Evolutionary conservation across 2,797 vertebrate genomes (phyloP).

Genomic region (Xerus rutilus): DNA sequence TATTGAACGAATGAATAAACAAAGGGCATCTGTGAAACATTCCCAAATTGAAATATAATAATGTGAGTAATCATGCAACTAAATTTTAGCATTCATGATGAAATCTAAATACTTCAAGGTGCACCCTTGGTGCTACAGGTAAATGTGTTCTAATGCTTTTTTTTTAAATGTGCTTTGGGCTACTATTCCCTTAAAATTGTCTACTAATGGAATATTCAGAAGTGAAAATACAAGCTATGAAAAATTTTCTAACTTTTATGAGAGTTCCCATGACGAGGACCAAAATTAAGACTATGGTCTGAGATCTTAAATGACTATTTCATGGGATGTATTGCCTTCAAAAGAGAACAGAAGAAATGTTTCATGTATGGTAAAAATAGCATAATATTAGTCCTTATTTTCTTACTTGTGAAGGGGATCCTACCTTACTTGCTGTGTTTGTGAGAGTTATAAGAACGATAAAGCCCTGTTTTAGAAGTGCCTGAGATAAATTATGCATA

Average conservation of each 20-base stretch:
- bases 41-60: neutral
- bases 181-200: neutral
- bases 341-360: neutral
- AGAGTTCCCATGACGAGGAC: neutral
- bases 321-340: neutral
- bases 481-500: neutral
- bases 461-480: neutral
- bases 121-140: neutral
- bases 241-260: neutral
- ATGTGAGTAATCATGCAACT: neutral
- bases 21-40: neutral
- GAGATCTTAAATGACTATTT: neutral
- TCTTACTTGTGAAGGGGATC: neutral
- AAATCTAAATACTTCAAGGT: neutral
- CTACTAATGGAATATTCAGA: neutral
- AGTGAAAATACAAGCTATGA: neutral
- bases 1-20: constrained; percentile 29
- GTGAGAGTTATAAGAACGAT: neutral
- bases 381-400: neutral
- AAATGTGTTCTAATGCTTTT: neutral
- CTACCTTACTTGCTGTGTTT: neutral
- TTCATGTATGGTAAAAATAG: neutral
- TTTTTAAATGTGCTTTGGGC: neutral
- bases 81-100: neutral
- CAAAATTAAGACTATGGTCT: neutral